phyloP scores from a whole-genome alignment of 1,140 invertebrate species.

The Aricia agestis region DNA sequence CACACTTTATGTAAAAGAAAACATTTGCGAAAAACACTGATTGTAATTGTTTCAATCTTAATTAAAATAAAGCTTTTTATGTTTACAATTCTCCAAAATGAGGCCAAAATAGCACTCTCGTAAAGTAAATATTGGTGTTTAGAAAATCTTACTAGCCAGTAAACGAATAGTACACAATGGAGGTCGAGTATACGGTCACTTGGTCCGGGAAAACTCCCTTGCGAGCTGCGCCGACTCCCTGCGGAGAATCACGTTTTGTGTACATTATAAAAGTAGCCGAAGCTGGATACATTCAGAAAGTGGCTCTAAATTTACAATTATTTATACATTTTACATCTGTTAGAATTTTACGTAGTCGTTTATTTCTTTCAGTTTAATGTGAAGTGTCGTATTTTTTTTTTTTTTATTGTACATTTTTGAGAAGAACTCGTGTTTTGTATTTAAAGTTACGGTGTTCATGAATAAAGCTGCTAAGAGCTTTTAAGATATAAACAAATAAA shows the following conservation, averaged over 20 bases:
- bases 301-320: neutral
- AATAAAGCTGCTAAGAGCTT: too few species aligned
- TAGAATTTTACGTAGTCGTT: neutral
- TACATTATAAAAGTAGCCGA: neutral
- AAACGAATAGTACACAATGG: neutral
- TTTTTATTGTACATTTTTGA: too few species aligned
- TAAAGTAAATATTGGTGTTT: neutral
- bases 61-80: too few species aligned
- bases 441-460: too few species aligned
- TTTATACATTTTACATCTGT: neutral
- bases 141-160: neutral
- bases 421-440: too few species aligned
- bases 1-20: too few species aligned
- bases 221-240: neutral
- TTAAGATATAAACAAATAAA: too few species aligned
- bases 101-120: neutral
- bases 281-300: neutral
- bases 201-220: neutral
- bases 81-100: too few species aligned
- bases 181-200: neutral
- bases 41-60: too few species aligned
- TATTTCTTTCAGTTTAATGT: neutral
- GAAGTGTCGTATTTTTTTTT: too few species aligned
- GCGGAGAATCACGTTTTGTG: neutral
- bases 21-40: too few species aligned